These are phyloP conservation scores for Hybos culiciformis DNA, from an alignment of 2,888 invertebrate species.

Conservation along the genomic window DNA sequence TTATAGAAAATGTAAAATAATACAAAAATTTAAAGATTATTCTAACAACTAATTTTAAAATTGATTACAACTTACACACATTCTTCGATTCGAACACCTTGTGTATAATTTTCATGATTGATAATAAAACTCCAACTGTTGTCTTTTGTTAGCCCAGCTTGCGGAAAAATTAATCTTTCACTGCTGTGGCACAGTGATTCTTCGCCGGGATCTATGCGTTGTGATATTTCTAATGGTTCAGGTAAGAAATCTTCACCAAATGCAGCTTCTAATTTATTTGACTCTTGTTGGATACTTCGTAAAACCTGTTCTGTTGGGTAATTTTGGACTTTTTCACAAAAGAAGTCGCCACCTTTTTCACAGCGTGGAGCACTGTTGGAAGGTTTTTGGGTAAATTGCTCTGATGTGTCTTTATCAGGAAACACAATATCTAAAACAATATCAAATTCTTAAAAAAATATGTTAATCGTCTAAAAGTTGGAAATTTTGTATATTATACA, in stretches of 20 bases:
- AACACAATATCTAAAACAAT: not conserved
- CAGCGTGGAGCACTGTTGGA: not conserved
- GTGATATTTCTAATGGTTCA: slow-evolving; percentile 35
- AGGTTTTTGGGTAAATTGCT: not conserved
- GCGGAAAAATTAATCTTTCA: slow-evolving; percentile 42
- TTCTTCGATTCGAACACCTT: slow-evolving; percentile 58
- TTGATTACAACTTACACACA: slow-evolving; percentile 47
- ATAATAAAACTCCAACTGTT: slow-evolving; percentile 55
- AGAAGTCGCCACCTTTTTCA: slow-evolving; percentile 19
- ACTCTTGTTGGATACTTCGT: slow-evolving; percentile 18
- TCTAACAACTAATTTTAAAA: slow-evolving; percentile 8
- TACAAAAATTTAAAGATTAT: not conserved
- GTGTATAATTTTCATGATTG: slow-evolving; percentile 50
- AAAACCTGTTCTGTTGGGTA: slow-evolving; percentile 35
- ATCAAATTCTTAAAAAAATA: not conserved
- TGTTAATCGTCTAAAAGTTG: too few species aligned
- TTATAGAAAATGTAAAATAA: not conserved
- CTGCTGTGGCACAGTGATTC: slow-evolving; percentile 36
- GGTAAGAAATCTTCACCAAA: slow-evolving; percentile 29
- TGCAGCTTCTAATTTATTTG: slow-evolving; percentile 24
- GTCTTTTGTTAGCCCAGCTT: slow-evolving; percentile 44
- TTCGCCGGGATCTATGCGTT: slow-evolving; percentile 34
- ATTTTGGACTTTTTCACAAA: slow-evolving; percentile 35
- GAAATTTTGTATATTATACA: too few species aligned
- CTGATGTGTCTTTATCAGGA: not conserved